Evolutionary conservation across 2,113 vertebrate species (phyloP), one percentile per base, ranked within the genome.

Genomic region (Ptychochromis oligacanthus): DNA sequence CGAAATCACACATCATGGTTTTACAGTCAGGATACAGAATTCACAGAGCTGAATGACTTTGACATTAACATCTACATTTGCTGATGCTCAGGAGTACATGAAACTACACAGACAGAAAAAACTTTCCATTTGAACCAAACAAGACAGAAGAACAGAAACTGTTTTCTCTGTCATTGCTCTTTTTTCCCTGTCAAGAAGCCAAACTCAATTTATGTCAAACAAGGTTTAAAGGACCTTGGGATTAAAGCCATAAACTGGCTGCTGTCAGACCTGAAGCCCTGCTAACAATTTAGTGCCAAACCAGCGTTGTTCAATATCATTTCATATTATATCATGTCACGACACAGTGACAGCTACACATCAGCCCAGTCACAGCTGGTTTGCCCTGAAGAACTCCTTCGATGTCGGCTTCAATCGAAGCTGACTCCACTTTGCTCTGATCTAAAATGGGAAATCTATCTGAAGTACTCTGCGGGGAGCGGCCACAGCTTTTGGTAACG

Each of bases 121-220:
- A 96, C 95, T 97, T 97, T 97, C 56, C 95, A 95, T 96, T 96
- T 95, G 95, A 96, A 96, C 95, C 94, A 96, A 96, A 97, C 95
- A 96, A 92, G 95, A 96, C 94, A 93, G 95, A 96, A 95, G 95
- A 94, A 89, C 79, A 46, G 86, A 92, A 91, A 93, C 88, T 86
- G 92, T 94, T 95, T 95, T 96, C 93, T 93, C 95, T 96, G 96
- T 91, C 91, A 89, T 91, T 92, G 92, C 92, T 90, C 91, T 92
- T 91, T 93, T 88, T 77, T 57, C 59, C 77, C 80, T 67, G 76
- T 87, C 92, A 92, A 97, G 97, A 97, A 97, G 97, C 97, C 97
- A 98, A 98, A 97, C 97, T 98, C 97, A 97, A 98, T 98, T 98
- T 98, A 98, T 97, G 97, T 98, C 97, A 98, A 98, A 97, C 97